Percentiles rank a stretch among this genome's conserved stretches.
Conservation (phyloP, 2,888 invertebrate species). For the Flabesymbios commensalis region DNA sequence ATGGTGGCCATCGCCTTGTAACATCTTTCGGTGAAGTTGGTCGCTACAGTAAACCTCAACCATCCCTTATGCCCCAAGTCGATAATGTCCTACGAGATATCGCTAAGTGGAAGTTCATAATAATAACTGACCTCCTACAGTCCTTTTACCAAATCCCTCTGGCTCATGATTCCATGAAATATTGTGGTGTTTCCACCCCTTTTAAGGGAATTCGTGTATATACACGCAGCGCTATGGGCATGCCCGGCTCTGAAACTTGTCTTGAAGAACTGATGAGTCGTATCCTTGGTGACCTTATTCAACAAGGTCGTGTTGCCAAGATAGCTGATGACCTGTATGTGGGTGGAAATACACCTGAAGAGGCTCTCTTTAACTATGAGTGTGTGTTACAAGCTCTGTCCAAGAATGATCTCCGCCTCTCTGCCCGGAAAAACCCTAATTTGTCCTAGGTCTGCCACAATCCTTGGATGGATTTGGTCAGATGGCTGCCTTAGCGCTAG, state of each 20-base stretch:
- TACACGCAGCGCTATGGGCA: constrained; percentile 39
- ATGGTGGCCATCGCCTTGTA: constrained; percentile 7
- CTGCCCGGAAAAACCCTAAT: constrained; percentile 23
- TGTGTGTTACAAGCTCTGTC: constrained; percentile 16
- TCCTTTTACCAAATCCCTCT: constrained; percentile 39
- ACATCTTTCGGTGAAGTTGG: constrained; percentile 12
- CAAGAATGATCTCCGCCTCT: constrained; percentile 11
- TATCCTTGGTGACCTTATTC: constrained; percentile 27
- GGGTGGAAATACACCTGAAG: constrained; percentile 10
- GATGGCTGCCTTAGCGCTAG: constrained; percentile 23
- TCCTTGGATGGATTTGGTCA: constrained; percentile 30
- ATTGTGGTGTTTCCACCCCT: constrained; percentile 38
- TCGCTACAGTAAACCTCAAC: constrained; percentile 6
- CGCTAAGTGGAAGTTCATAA: constrained; percentile 35
- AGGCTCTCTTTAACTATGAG: constrained; percentile 12
- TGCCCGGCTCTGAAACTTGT: constrained; percentile 40
- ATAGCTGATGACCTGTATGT: constrained; percentile 30
- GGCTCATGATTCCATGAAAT: constrained; percentile 34
- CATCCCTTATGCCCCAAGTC: constrained; percentile 19
- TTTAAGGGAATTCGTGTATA: constrained; percentile 36
- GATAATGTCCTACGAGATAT: constrained; percentile 28
- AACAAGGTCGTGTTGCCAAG: constrained; percentile 22
- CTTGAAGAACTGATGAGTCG: constrained; percentile 38
- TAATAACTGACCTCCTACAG: constrained; percentile 29
- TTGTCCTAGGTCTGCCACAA: constrained; percentile 8